These are phyloP conservation scores for Lycaon pictus DNA, from an alignment of 2,113 vertebrate genomes.

Conservation along the genomic window DNA sequence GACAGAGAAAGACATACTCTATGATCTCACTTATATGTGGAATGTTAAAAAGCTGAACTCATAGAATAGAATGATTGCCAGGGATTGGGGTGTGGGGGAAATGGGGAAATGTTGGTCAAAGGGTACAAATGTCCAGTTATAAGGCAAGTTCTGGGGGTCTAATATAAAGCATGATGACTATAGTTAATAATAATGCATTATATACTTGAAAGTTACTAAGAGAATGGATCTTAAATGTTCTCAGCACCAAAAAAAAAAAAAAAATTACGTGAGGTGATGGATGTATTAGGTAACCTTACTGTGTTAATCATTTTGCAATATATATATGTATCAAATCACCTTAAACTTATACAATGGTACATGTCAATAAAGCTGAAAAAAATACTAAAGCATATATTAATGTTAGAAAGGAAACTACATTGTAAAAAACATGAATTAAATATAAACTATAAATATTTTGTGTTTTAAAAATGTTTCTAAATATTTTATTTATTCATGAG, in stretches of 20 bases:
- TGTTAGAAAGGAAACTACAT: background rate
- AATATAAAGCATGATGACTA: background rate
- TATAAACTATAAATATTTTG: constrained; percentile 15
- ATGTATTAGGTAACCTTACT: background rate
- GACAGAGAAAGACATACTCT: background rate
- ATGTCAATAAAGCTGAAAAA: constrained; percentile 24
- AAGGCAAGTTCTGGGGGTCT: background rate
- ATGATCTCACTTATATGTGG: background rate
- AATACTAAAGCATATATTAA: background rate
- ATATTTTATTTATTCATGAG: too few species aligned
- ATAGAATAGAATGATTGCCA: background rate
- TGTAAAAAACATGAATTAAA: constrained; percentile 8
- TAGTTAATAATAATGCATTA: background rate
- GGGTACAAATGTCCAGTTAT: background rate
- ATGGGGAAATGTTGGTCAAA: background rate
- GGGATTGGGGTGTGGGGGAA: background rate
- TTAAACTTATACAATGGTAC: background rate
- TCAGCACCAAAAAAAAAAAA: background rate
- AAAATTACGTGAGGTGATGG: background rate
- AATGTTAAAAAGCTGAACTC: background rate
- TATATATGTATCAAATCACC: background rate
- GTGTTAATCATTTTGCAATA: background rate
- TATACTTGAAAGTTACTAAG: background rate
- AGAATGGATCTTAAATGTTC: background rate
- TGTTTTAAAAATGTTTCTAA: too few species aligned